Percentiles rank a stretch among this genome's conserved stretches.
phyloP scores from a whole-genome alignment of 1,140 invertebrate genomes.

The Propsilocerus akamusi region DNA sequence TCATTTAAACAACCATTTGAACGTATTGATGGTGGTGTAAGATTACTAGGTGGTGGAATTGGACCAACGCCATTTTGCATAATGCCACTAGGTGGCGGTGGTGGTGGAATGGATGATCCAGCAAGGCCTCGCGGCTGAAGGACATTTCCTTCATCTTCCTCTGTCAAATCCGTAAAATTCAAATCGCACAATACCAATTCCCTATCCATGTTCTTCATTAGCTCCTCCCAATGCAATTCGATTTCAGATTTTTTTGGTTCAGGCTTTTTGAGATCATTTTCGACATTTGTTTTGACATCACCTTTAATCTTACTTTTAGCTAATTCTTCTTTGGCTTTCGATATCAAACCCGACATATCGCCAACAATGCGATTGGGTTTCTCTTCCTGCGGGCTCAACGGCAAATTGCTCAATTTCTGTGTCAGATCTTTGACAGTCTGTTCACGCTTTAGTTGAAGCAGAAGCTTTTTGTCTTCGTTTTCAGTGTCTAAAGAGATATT shows the following conservation, averaged over 20 bases:
- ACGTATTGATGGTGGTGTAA: slow-evolving; percentile 19
- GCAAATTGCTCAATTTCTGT: slow-evolving; percentile 55
- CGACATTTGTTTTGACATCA: slow-evolving; percentile 26
- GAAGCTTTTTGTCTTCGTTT: slow-evolving; percentile 18
- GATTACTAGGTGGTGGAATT: slow-evolving; percentile 19
- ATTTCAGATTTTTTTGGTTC: slow-evolving; percentile 72
- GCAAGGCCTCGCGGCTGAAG: slow-evolving; percentile 36
- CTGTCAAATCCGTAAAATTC: slow-evolving; percentile 85
- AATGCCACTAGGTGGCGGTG: slow-evolving; percentile 41
- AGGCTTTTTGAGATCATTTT: slow-evolving; percentile 31
- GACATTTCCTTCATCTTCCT: slow-evolving; percentile 52
- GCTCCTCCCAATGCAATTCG: slow-evolving; percentile 87
- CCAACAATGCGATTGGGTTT: slow-evolving; percentile 37
- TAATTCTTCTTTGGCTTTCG: slow-evolving; percentile 80
- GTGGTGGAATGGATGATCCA: slow-evolving; percentile 41
- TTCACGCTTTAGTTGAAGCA: slow-evolving; percentile 38
- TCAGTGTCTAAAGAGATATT: slow-evolving; percentile 15
- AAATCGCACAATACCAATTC: slow-evolving; percentile 83
- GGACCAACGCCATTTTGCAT: too few species aligned
- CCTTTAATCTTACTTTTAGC: slow-evolving; percentile 63
- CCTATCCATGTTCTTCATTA: slow-evolving; percentile 60
- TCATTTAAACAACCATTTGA: slow-evolving; percentile 22
- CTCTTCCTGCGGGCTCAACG: slow-evolving; percentile 33
- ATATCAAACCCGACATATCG: slow-evolving; percentile 76
- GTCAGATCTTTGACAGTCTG: slow-evolving; percentile 73